Conservation (phyloP, 2,797 vertebrate genomes). For the Borostomias antarcticus region DNA sequence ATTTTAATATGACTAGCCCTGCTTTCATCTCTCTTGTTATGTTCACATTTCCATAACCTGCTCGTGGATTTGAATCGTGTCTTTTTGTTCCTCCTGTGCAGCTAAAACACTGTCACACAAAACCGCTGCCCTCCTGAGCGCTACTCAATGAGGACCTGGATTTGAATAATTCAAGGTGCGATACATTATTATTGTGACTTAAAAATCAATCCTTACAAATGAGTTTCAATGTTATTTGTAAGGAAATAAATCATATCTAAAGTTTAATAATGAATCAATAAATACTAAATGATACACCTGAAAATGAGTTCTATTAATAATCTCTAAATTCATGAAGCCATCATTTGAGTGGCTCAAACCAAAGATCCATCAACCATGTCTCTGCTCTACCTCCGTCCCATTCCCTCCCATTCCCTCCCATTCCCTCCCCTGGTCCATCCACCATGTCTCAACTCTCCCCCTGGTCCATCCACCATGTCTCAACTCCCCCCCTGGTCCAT, state of each 20-base stretch:
- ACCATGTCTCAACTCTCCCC: not conserved
- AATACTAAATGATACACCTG: too few relatives aligned
- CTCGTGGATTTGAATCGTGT: slow-evolving; percentile 23
- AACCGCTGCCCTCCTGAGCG: too few relatives aligned
- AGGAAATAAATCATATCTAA: too few relatives aligned
- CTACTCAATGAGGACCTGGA: not conserved
- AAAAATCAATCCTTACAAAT: slow-evolving; percentile 12
- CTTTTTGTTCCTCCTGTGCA: not conserved
- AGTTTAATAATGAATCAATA: too few relatives aligned
- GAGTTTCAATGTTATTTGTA: slow-evolving; percentile 9
- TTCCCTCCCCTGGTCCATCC: too few relatives aligned
- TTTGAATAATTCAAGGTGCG: slow-evolving; percentile 22
- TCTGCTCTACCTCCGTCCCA: too few relatives aligned
- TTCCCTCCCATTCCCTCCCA: not conserved
- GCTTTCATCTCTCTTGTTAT: slow-evolving; percentile 22
- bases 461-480: too few relatives aligned
- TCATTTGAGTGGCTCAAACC: too few relatives aligned
- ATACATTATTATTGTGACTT: slow-evolving; percentile 12
- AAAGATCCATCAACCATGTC: too few relatives aligned
- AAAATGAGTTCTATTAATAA: not conserved
- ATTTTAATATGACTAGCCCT: not conserved
- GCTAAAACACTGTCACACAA: too few relatives aligned
- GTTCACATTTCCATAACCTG: slow-evolving; percentile 4
- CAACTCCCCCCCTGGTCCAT: too few relatives aligned
- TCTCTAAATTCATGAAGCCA: too few relatives aligned